Percentiles rank a stretch among this genome's conserved stretches.
phyloP scores from a whole-genome alignment of 2,113 vertebrate species.

The Embiotoca jacksoni region DNA sequence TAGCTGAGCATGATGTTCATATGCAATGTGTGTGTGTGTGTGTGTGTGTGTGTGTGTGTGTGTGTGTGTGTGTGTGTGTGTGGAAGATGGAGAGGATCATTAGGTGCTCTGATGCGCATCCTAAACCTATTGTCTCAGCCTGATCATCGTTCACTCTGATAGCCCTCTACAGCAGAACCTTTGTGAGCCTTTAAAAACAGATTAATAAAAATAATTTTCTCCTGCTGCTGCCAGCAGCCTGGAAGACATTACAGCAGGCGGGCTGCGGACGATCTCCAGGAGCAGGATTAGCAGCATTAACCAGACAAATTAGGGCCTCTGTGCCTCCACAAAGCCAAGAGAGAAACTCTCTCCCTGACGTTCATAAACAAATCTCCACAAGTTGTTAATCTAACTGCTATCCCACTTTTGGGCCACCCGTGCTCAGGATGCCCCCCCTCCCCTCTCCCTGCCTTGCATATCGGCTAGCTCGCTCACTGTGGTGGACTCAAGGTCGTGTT shows the following conservation, averaged over 20 bases:
- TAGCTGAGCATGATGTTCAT: not conserved
- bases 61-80: not conserved
- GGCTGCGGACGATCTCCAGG: conserved; percentile 58
- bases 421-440: not conserved
- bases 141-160: conserved; percentile 64
- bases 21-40: not conserved
- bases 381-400: conserved; percentile 54
- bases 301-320: conserved; percentile 73
- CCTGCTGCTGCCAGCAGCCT: conserved; percentile 60
- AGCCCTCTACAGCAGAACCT: conserved; percentile 59
- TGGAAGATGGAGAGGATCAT: conserved; percentile 52
- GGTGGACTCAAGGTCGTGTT: conserved; percentile 68
- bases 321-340: conserved; percentile 49
- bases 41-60: conserved; percentile 2
- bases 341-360: conserved; percentile 51
- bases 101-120: conserved; percentile 61
- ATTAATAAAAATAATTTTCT: conserved; percentile 75
- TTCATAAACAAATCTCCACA: conserved; percentile 65
- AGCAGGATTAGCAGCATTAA: conserved; percentile 74
- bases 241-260: conserved; percentile 71
- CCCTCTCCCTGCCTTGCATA: not conserved
- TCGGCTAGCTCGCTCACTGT: conserved; percentile 3
- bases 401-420: conserved; percentile 64
- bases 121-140: conserved; percentile 64
- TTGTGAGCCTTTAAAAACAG: conserved; percentile 75